A percentile compares a stretch with the other conserved stretches of the same genome.
Evolutionary conservation across 1,140 invertebrate species (phyloP).

Genomic region (Acromyrmex heyeri): DNA sequence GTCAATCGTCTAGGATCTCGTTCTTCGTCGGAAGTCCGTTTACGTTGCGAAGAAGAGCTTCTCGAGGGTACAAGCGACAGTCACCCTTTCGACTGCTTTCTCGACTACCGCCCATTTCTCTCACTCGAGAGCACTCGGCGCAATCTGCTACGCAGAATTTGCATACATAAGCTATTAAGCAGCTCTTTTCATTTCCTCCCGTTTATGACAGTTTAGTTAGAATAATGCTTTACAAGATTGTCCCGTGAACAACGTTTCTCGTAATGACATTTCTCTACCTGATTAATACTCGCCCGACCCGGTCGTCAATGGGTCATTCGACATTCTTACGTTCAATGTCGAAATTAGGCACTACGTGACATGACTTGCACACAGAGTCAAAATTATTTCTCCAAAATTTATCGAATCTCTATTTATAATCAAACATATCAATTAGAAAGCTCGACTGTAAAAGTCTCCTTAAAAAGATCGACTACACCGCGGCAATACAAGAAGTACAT

Average conservation of each 20-base stretch:
- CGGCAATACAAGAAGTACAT: neutral
- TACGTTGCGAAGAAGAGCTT: slow-evolving; percentile 72
- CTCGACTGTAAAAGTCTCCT: neutral
- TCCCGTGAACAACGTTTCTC: slow-evolving; percentile 81
- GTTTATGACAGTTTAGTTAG: slow-evolving; percentile 87
- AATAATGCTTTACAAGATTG: slow-evolving; percentile 87
- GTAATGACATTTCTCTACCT: slow-evolving; percentile 81
- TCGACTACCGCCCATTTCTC: slow-evolving; percentile 75
- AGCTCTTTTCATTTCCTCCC: slow-evolving; percentile 87
- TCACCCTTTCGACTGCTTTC: slow-evolving; percentile 84
- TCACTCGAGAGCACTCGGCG: slow-evolving; percentile 82
- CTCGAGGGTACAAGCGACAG: slow-evolving; percentile 74
- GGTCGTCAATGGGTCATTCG: slow-evolving; percentile 45
- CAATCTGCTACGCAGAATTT: slow-evolving; percentile 86
- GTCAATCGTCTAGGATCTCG: slow-evolving; percentile 7
- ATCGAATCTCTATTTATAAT: neutral
- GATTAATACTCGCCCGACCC: slow-evolving; percentile 83
- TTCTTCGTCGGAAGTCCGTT: slow-evolving; percentile 26
- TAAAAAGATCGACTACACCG: neutral
- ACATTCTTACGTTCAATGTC: neutral
- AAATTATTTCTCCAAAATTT: slow-evolving; percentile 15
- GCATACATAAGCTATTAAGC: slow-evolving; percentile 87
- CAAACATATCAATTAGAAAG: neutral
- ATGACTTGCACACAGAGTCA: neutral
- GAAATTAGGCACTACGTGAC: neutral